phyloP scores from a whole-genome alignment of 2,797 vertebrate species.

The Huso huso region DNA sequence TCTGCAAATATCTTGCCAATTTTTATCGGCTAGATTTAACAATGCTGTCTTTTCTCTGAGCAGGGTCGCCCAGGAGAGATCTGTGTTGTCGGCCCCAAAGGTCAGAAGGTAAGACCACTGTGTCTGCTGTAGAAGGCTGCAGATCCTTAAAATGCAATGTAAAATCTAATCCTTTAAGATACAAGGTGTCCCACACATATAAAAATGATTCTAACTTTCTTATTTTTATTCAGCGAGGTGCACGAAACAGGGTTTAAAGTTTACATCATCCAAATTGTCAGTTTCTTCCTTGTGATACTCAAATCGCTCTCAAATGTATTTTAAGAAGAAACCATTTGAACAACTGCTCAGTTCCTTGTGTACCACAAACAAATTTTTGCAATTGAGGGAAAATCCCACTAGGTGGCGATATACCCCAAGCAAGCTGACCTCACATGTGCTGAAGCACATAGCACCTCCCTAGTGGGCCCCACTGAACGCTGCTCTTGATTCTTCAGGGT shows the following conservation, averaged over 20 bases:
- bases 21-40: background rate
- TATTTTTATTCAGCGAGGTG: background rate
- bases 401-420: too few species aligned
- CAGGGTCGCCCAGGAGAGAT: constrained; percentile 79
- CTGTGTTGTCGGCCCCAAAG: constrained; percentile 89
- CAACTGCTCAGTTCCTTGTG: background rate
- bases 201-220: background rate
- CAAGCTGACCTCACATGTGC: too few species aligned
- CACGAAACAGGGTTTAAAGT: too few species aligned
- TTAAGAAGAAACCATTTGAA: too few species aligned
- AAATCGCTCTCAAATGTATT: too few species aligned
- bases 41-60: constrained; percentile 22
- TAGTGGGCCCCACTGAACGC: background rate
- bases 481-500: constrained; percentile 55
- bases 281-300: too few species aligned
- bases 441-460: too few species aligned
- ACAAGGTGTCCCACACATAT: background rate
- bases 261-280: too few species aligned
- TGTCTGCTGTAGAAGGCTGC: constrained; percentile 8
- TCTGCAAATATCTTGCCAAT: background rate
- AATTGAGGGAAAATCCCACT: too few species aligned
- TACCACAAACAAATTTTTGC: background rate
- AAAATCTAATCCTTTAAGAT: background rate
- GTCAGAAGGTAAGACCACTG: constrained; percentile 71
- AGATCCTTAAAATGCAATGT: background rate